Percentiles rank a stretch among this genome's conserved stretches.
Conservation (phyloP, 1,140 invertebrate species). For the Nixonia krombeini region DNA sequence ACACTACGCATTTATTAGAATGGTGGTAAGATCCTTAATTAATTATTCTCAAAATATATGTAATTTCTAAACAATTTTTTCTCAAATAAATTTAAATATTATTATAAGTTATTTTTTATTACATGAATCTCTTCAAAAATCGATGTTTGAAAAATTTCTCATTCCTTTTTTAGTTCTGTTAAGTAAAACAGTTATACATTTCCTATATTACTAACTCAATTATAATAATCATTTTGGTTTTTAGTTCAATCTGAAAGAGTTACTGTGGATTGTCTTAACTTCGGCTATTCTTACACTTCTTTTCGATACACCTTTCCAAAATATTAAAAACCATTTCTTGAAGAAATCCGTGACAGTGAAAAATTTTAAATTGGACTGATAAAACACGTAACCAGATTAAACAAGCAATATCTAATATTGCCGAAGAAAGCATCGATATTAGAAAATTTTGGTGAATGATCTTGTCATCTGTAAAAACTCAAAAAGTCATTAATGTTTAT, state of each 20-base stretch:
- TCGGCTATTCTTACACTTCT: constrained; percentile 76
- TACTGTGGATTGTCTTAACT: constrained; percentile 72
- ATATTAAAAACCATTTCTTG: constrained; percentile 73
- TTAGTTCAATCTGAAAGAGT: constrained; percentile 75
- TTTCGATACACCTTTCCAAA: constrained; percentile 79
- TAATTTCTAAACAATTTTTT: too few relatives aligned
- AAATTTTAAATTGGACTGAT: constrained; percentile 53
- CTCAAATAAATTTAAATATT: too few relatives aligned
- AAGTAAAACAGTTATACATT: too few relatives aligned
- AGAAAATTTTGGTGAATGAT: neutral
- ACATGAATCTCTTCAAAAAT: neutral
- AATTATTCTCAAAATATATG: too few relatives aligned
- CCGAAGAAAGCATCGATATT: too few relatives aligned
- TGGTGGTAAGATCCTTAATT: constrained; percentile 72
- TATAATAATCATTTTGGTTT: constrained; percentile 10
- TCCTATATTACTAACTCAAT: constrained; percentile 16
- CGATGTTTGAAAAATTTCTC: too few relatives aligned
- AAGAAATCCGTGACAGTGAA: constrained; percentile 46
- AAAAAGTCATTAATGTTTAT: neutral
- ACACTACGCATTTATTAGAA: constrained; percentile 72
- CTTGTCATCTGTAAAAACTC: too few relatives aligned
- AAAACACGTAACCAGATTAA: too few relatives aligned
- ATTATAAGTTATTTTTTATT: constrained; percentile 13
- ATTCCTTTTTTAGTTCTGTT: too few relatives aligned
- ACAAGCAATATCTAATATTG: too few relatives aligned